Percentiles rank a stretch among this genome's conserved stretches.
These are phyloP conservation scores for Tanaodytes sp. DNA, from an alignment of 2,888 invertebrate species.

Conservation along the genomic window DNA sequence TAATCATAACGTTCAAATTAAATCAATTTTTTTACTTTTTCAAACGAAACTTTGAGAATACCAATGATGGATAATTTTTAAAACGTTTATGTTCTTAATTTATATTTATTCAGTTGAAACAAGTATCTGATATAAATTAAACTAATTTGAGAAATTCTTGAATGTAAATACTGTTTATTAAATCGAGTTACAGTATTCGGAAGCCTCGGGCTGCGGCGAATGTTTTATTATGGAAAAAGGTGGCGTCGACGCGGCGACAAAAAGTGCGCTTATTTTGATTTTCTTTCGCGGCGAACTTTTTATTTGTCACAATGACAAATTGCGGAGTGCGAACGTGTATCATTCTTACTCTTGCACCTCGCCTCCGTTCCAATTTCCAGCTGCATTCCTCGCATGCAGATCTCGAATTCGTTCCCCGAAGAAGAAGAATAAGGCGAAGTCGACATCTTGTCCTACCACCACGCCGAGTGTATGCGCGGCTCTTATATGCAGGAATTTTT, in stretches of 20 bases:
- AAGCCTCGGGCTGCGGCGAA: background rate
- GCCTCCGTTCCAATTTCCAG: constrained; percentile 59
- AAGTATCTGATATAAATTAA: too few species aligned
- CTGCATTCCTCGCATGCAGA: constrained; percentile 54
- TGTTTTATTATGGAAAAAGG: constrained; percentile 22
- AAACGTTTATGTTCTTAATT: too few species aligned
- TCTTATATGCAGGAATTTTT: constrained; percentile 38
- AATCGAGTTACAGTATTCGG: too few species aligned
- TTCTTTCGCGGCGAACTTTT: constrained; percentile 40
- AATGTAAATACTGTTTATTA: too few species aligned
- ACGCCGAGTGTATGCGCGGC: constrained; percentile 57
- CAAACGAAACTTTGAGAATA: too few species aligned
- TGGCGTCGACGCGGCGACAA: constrained; percentile 26
- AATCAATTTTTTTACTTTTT: too few species aligned
- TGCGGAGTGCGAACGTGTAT: constrained; percentile 51
- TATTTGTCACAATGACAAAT: constrained; percentile 54
- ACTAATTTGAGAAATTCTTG: too few species aligned
- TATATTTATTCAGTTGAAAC: too few species aligned
- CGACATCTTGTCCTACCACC: constrained; percentile 65
- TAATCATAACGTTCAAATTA: too few species aligned
- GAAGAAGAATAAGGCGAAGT: constrained; percentile 53
- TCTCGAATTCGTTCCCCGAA: constrained; percentile 59
- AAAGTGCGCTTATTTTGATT: constrained; percentile 38
- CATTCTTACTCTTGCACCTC: constrained; percentile 51
- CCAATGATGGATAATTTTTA: too few species aligned